Evolutionary conservation across 1,140 invertebrate species (phyloP).

Genomic region (Monomorium pharaonis): DNA sequence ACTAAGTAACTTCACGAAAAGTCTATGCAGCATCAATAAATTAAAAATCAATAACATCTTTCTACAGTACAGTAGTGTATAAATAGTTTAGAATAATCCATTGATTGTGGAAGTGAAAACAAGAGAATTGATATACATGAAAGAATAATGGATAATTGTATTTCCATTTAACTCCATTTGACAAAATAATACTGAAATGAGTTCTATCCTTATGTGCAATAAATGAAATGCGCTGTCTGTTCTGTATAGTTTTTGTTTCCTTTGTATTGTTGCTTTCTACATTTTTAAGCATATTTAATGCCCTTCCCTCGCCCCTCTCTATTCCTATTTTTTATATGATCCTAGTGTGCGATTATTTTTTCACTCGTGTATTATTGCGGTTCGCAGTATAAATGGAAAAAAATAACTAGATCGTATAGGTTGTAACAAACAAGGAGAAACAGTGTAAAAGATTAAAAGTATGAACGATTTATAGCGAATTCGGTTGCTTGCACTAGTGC

Average conservation of each 20-base stretch:
- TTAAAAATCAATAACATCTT: conserved; percentile 12
- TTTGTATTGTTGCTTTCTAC: not conserved
- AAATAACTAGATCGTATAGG: not conserved
- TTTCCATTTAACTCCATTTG: not conserved
- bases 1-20: not conserved
- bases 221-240: not conserved
- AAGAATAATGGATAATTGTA: not conserved
- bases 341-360: not conserved
- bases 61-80: not conserved
- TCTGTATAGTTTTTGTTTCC: not conserved
- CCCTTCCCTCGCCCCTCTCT: too few species aligned
- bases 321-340: not conserved
- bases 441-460: not conserved
- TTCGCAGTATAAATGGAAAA: not conserved
- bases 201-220: not conserved
- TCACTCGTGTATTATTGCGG: not conserved
- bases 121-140: not conserved
- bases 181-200: not conserved
- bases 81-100: not conserved
- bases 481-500: too few species aligned
- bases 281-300: not conserved
- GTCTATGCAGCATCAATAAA: not conserved
- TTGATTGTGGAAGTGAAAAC: not conserved
- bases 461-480: not conserved
- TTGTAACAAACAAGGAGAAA: not conserved